These are phyloP conservation scores for Samia ricini DNA, from an alignment of 1,140 invertebrate genomes.

Conservation along the genomic window DNA sequence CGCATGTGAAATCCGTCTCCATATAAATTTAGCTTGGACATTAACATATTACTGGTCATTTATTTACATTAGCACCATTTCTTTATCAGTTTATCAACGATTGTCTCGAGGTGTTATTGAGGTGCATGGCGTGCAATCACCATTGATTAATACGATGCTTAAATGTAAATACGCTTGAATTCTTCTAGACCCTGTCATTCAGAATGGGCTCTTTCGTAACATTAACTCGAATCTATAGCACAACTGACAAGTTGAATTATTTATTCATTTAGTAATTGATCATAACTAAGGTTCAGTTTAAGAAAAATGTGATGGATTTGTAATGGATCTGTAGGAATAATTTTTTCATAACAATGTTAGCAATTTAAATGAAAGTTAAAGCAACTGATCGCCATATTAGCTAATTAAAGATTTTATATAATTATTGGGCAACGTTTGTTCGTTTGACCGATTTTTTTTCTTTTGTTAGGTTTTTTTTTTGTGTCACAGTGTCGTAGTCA, in stretches of 20 bases:
- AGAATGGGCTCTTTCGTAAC: background rate
- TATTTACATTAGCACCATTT: conserved; percentile 75
- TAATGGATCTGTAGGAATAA: background rate
- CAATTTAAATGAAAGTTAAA: background rate
- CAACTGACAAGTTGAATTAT: background rate
- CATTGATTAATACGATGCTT: conserved; percentile 61
- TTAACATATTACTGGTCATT: conserved; percentile 69
- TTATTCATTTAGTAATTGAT: background rate
- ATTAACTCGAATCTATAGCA: background rate
- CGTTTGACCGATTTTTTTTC: too few relatives aligned
- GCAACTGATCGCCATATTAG: background rate
- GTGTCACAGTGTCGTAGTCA: too few relatives aligned
- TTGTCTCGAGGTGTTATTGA: conserved; percentile 60
- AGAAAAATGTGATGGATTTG: background rate
- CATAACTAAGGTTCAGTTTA: background rate
- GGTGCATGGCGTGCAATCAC: conserved; percentile 32
- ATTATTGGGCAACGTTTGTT: too few relatives aligned
- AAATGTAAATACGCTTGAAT: conserved; percentile 66
- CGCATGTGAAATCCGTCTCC: conserved; percentile 33
- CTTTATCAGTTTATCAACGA: conserved; percentile 72
- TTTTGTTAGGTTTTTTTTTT: too few relatives aligned
- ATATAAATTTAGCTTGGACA: conserved; percentile 37
- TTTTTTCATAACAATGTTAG: background rate
- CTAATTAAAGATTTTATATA: too few relatives aligned
- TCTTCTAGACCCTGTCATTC: conserved; percentile 32